Evolutionary conservation across 2,888 invertebrate genomes (phyloP).

Genomic region (Herminia tarsipennalis): DNA sequence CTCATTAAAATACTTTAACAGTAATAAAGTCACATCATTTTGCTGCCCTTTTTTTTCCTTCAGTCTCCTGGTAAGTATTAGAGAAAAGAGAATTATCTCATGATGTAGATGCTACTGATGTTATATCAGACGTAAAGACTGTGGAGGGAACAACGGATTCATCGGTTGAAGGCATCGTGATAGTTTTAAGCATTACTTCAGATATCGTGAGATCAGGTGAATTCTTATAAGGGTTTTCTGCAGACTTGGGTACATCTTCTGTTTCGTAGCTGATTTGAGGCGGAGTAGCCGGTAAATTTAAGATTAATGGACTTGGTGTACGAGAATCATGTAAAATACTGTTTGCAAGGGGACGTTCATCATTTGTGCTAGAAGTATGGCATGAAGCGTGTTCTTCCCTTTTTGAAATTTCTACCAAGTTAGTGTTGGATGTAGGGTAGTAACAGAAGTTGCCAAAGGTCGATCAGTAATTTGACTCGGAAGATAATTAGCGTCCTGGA

Average conservation of each 20-base stretch:
- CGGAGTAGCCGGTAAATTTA: no score
- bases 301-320: constrained; percentile 23
- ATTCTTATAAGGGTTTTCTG: constrained; percentile 17
- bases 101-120: constrained; percentile 29
- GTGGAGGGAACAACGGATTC: constrained; percentile 8
- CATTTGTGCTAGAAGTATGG: constrained; percentile 2
- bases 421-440: constrained; percentile 10
- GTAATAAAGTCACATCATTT: no score
- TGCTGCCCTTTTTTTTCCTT: no score
- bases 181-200: constrained; percentile 2
- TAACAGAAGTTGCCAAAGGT: background rate
- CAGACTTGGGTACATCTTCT: no score
- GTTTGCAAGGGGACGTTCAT: constrained; percentile 4
- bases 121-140: constrained; percentile 11
- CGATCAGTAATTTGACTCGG: constrained; percentile 29
- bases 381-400: constrained; percentile 6
- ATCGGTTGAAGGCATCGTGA: constrained; percentile 15
- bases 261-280: no score
- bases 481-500: constrained; percentile 22
- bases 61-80: no score
- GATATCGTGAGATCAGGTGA: constrained; percentile 3
- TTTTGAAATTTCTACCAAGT: constrained; percentile 5
- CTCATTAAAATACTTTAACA: no score
- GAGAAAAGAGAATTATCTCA: constrained; percentile 18
- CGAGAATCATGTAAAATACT: constrained; percentile 13